phyloP scores from a whole-genome alignment of 2,797 vertebrate species.

The Phataginus tetradactyla region DNA sequence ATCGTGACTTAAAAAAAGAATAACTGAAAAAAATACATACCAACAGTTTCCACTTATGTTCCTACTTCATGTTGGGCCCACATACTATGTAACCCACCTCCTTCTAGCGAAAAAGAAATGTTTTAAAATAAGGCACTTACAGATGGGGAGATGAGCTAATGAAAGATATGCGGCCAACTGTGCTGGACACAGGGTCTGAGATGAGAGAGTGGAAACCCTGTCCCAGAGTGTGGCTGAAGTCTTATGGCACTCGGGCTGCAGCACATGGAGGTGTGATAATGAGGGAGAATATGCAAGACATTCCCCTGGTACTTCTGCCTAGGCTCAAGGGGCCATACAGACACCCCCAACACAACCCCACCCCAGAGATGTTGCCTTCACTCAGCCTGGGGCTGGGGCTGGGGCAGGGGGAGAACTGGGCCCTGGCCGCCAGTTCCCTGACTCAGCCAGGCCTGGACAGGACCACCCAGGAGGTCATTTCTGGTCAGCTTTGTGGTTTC shows the following conservation, averaged over 20 bases:
- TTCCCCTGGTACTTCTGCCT: neutral
- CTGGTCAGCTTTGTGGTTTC: constrained; percentile 47
- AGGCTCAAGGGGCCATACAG: neutral
- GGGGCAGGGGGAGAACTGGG: neutral
- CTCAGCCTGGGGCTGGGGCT: neutral
- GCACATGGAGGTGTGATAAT: neutral
- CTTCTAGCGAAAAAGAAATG: neutral
- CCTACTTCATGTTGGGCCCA: neutral
- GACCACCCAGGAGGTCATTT: constrained; percentile 26
- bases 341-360: neutral
- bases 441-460: neutral
- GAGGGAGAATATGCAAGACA: neutral
- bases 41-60: neutral
- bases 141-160: neutral
- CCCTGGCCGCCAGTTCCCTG: neutral
- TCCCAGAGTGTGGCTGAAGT: neutral
- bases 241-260: neutral
- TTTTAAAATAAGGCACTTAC: neutral
- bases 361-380: neutral
- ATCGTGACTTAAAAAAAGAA: neutral
- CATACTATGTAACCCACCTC: neutral
- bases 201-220: neutral
- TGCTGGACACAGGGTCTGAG: neutral
- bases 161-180: accelerated
- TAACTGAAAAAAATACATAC: neutral